These are phyloP conservation scores for Pyrocoelia pectoralis DNA, from an alignment of 2,888 invertebrate species.

Conservation along the genomic window DNA sequence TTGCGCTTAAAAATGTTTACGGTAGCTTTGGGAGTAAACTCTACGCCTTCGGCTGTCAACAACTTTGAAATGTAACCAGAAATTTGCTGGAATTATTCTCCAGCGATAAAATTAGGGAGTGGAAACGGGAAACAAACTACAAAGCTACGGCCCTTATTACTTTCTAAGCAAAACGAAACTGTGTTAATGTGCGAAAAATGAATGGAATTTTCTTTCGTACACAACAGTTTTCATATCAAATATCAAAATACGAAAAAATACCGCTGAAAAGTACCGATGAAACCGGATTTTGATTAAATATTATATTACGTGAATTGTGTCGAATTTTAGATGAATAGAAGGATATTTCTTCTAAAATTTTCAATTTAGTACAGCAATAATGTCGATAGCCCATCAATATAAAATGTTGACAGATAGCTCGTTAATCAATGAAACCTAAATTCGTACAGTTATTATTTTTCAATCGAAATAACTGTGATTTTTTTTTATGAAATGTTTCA, in stretches of 20 bases:
- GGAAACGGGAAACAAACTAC: background rate
- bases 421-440: slow-evolving; percentile 21
- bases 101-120: background rate
- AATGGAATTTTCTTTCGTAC: too few relatives aligned
- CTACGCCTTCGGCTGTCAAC: slow-evolving; percentile 26
- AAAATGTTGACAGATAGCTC: slow-evolving; percentile 24
- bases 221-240: background rate
- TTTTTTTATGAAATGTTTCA: too few relatives aligned
- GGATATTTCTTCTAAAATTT: slow-evolving; percentile 26
- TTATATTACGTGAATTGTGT: slow-evolving; percentile 19
- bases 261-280: background rate
- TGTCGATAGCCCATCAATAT: slow-evolving; percentile 19
- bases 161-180: background rate
- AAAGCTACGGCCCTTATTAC: background rate
- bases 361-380: slow-evolving; percentile 29
- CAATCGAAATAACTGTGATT: too few relatives aligned
- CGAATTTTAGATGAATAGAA: slow-evolving; percentile 21
- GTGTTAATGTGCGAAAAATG: too few relatives aligned
- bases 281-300: slow-evolving; percentile 17
- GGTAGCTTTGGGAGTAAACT: slow-evolving; percentile 25
- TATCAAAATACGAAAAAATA: background rate
- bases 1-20: slow-evolving; percentile 33
- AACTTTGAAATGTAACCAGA: slow-evolving; percentile 31
- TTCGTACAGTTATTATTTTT: slow-evolving; percentile 23
- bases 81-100: slow-evolving; percentile 20